Conservation (phyloP, 1,140 invertebrate species). For the Drosophila guanche region DNA sequence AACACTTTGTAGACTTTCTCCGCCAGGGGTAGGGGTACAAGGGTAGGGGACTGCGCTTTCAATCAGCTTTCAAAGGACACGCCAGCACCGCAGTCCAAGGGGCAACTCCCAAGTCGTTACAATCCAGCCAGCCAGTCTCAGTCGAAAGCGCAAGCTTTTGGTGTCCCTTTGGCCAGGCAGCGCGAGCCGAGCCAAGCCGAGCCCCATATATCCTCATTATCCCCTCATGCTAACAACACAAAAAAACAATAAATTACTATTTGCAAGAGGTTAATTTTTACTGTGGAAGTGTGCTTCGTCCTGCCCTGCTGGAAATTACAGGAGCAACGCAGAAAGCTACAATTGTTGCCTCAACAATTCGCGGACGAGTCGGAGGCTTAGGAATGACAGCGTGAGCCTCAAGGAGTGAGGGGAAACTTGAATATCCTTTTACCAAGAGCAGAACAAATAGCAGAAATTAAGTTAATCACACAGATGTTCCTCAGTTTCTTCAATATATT, state of each 20-base stretch:
- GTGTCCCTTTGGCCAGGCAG: background rate
- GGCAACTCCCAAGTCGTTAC: conserved; percentile 53
- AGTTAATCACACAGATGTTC: no score
- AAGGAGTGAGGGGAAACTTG: no score
- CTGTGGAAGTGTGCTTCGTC: conserved; percentile 23
- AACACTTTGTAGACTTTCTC: conserved; percentile 71
- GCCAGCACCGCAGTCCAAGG: conserved; percentile 41
- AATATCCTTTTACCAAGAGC: background rate
- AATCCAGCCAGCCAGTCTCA: conserved; percentile 42
- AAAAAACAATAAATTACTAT: conserved; percentile 78
- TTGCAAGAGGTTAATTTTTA: conserved; percentile 80
- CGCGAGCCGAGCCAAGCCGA: background rate
- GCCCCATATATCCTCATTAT: conserved; percentile 73
- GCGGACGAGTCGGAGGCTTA: conserved; percentile 2
- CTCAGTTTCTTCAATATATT: no score
- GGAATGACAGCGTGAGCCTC: conserved; percentile 16
- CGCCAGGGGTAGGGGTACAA: no score
- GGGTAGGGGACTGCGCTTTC: conserved; percentile 46
- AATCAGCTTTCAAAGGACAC: conserved; percentile 64
- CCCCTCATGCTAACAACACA: conserved; percentile 47
- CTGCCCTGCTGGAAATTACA: conserved; percentile 62
- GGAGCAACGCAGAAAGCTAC: conserved; percentile 38
- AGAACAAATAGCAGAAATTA: no score
- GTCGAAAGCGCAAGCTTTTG: conserved; percentile 42
- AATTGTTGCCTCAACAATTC: conserved; percentile 55